Base-by-base conservation (phyloP, 2,888 invertebrate species). In the Zootermopsis nevadensis region DNA sequence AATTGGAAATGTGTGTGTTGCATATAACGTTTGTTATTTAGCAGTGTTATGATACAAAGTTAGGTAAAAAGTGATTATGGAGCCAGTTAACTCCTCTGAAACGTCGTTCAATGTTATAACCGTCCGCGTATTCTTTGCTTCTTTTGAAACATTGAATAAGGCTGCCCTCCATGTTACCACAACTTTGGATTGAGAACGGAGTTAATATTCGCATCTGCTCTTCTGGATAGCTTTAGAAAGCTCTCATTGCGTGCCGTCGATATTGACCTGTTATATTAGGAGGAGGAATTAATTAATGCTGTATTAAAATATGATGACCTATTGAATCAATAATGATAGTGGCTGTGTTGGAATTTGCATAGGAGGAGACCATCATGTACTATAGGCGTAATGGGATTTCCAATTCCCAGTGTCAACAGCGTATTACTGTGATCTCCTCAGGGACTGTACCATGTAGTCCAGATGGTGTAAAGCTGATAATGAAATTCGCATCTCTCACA, bases 321-420 rank as follows among this genome's bases (percentile, higher is more conserved):
- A 77, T 77, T 31, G 31, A 77, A 77, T 77, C 77, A 77, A 55
- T 77, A 55, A 53, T 77, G 77, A 53, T 77, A 77, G 77, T 55
- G 55, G 30, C 77, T 30, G 48, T 77, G 31, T 22, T 48, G 77
- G 77, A 69, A 69, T 69, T 69, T 69, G 69, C 69, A 69, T 69
- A 69, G 69, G 31, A 31, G 6, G 69, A 69, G 69, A 31, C 33
- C 69, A 15, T 69, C 69, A 69, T 69, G 69, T 69, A 69, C 4
- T 33, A 69, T 69, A 69, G 69, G 27, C 69, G 69, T 69, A 69
- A 69, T 69, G 77, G 53, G 31, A 55, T 77, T 77, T 53, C 55
- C 77, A 77, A 38, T 77, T 77, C 77, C 77, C 77, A 77, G 55
- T 55, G 77, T 77, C 77, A 77, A 77, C 77, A 77, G 53, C 48